Evolutionary conservation across 2,113 vertebrate genomes (phyloP).

Genomic region (Pseudorhombus dupliciocellatus): DNA sequence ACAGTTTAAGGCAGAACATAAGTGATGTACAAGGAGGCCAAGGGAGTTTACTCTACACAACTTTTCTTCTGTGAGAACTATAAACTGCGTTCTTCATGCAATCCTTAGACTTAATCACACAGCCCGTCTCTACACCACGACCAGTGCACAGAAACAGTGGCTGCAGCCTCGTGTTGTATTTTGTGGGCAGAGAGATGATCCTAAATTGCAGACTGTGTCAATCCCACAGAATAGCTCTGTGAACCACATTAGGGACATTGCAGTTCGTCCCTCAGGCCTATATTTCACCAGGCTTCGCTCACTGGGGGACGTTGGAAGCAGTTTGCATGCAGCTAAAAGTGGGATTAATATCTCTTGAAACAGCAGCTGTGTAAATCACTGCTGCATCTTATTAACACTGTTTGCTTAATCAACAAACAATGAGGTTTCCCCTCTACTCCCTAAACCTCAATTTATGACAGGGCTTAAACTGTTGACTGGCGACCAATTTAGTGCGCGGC

Average conservation of each 20-base stretch:
- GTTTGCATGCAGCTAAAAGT: conserved; percentile 35
- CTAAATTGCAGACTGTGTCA: conserved; percentile 48
- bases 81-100: conserved; percentile 3
- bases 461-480: conserved; percentile 31
- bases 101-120: conserved; percentile 8
- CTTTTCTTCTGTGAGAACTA: conserved; percentile 19
- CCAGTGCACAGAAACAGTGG: conserved; percentile 18
- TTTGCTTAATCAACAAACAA: conserved; percentile 54
- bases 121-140: conserved; percentile 1
- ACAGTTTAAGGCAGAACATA: conserved; percentile 28
- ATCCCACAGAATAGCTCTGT: conserved; percentile 35
- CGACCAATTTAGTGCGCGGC: conserved; percentile 1
- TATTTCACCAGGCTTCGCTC: conserved; percentile 47
- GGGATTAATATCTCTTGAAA: conserved; percentile 48
- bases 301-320: conserved; percentile 28
- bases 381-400: conserved; percentile 39
- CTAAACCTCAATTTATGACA: conserved; percentile 53
- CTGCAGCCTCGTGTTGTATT: conserved; percentile 40
- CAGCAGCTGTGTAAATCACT: conserved; percentile 51
- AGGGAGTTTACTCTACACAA: not conserved
- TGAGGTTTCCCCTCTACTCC: conserved; percentile 37
- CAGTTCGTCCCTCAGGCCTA: conserved; percentile 28
- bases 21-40: conserved; percentile 6
- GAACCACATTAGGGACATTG: conserved; percentile 47
- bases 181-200: conserved; percentile 49